phyloP scores from a whole-genome alignment of 2,113 vertebrate species.

The Regulus satrapa region DNA sequence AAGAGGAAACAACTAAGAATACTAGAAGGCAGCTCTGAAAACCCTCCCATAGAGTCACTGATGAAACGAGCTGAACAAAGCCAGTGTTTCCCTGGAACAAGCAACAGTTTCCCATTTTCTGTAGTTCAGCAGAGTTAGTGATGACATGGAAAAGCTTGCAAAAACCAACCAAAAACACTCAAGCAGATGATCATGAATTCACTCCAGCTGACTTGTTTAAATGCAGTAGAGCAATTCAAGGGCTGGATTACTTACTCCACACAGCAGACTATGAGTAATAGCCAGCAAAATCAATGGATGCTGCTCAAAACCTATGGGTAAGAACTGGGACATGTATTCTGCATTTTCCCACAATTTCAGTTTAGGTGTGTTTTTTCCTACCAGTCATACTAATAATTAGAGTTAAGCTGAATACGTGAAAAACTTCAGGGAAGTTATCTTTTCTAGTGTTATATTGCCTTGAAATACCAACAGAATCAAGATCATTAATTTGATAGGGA shows the following conservation, averaged over 20 bases:
- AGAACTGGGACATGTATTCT: neutral
- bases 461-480: neutral
- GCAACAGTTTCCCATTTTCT: neutral
- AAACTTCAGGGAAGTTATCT: neutral
- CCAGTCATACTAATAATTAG: neutral
- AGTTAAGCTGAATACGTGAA: neutral
- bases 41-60: neutral
- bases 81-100: neutral
- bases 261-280: neutral
- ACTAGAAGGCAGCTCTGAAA: neutral
- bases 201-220: neutral
- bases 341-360: neutral
- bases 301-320: neutral
- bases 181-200: neutral
- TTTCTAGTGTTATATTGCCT: neutral
- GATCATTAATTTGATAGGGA: neutral
- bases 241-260: neutral
- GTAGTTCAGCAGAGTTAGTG: neutral
- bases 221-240: neutral
- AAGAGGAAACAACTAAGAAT: slow-evolving; percentile 8
- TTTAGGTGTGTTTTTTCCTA: neutral
- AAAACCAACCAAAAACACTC: neutral
- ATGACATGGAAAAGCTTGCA: neutral
- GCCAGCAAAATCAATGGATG: neutral
- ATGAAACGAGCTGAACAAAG: neutral